Percentiles rank a stretch among this genome's conserved stretches.
Evolutionary conservation across 1,140 invertebrate species (phyloP).

Genomic region (Monomorium pharaonis): DNA sequence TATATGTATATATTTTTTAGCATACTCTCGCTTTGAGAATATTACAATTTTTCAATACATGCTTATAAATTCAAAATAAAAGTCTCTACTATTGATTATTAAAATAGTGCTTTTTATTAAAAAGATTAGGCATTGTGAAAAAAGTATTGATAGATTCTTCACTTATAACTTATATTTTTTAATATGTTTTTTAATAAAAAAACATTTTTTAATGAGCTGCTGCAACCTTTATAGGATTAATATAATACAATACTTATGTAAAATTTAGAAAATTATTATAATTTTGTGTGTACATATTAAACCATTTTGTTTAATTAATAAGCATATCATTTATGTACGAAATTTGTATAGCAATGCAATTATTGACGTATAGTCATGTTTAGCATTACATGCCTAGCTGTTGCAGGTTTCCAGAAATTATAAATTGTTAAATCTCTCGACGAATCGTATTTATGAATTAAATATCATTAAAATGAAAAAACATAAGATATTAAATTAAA

Average conservation of each 20-base stretch:
- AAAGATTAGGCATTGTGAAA: too few relatives aligned
- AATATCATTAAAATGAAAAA: not conserved
- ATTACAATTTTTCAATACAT: too few relatives aligned
- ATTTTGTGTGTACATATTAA: not conserved
- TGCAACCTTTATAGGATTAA: not conserved
- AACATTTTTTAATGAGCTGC: too few relatives aligned
- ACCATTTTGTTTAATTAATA: not conserved
- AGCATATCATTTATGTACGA: not conserved
- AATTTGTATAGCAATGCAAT: slow-evolving; percentile 16
- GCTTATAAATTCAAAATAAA: too few relatives aligned
- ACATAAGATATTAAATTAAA: not conserved
- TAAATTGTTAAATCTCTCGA: not conserved
- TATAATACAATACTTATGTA: not conserved
- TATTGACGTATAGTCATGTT: not conserved
- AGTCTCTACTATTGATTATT: too few relatives aligned
- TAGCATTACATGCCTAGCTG: not conserved
- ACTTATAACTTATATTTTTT: too few relatives aligned
- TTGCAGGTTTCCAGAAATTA: not conserved
- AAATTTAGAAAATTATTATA: not conserved
- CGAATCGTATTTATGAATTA: not conserved
- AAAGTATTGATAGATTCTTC: too few relatives aligned
- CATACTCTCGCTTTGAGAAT: too few relatives aligned
- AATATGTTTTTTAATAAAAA: too few relatives aligned
- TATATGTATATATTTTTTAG: too few relatives aligned
- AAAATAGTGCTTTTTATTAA: too few relatives aligned